phyloP scores from a whole-genome alignment of 2,888 invertebrate genomes.

The Aphodius sticticus region DNA sequence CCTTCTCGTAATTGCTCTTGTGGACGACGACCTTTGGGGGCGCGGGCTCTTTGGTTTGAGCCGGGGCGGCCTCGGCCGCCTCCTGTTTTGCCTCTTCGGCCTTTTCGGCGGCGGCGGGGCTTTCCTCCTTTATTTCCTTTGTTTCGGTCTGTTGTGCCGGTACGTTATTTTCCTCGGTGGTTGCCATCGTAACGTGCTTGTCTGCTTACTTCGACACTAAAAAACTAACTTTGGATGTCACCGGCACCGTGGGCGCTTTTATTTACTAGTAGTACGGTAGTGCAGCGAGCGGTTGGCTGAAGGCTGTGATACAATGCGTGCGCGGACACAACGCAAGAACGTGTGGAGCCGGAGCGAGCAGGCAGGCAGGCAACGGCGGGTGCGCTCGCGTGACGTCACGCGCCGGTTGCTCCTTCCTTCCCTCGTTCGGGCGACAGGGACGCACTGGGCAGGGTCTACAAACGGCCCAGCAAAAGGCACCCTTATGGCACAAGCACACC shows the following conservation, averaged over 20 bases:
- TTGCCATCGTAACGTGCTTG: conserved; percentile 68
- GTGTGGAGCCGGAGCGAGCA: conserved; percentile 19
- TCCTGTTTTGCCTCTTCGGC: conserved; percentile 61
- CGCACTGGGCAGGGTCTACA: neutral
- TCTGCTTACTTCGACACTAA: neutral
- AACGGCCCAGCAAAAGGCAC: no score
- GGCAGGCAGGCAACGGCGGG: conserved; percentile 10
- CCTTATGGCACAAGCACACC: no score
- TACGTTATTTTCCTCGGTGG: conserved; percentile 78
- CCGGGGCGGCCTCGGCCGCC: conserved; percentile 61
- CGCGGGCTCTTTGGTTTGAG: conserved; percentile 68
- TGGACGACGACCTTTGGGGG: conserved; percentile 83
- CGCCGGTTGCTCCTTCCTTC: conserved; percentile 9
- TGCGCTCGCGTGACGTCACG: conserved; percentile 22
- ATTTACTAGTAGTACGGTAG: neutral
- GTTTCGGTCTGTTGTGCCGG: conserved; percentile 68
- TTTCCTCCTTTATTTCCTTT: conserved; percentile 62
- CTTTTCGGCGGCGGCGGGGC: conserved; percentile 57
- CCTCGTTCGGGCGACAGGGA: neutral
- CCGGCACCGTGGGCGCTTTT: conserved; percentile 25
- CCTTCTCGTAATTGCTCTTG: conserved; percentile 89
- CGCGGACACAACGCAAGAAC: conserved; percentile 18
- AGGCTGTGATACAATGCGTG: conserved; percentile 4
- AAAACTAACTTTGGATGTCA: conserved; percentile 32
- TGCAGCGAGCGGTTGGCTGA: neutral